A percentile compares a stretch with the other conserved stretches of the same genome.
Conservation (phyloP, 92 coral and sea anemone species). For the Scolanthus callimorphus region DNA sequence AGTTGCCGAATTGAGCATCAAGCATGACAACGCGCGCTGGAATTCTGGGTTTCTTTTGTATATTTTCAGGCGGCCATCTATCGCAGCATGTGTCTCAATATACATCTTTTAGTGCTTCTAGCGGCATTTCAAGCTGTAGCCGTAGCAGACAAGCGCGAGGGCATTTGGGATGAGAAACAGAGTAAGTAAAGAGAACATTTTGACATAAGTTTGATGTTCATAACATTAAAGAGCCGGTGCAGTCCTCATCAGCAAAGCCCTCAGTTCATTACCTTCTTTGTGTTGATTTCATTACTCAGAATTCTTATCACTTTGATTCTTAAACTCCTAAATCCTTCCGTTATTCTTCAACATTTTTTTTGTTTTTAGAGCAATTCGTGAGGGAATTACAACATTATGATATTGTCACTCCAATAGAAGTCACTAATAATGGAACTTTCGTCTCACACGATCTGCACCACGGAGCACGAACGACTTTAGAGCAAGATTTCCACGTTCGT, state of each 20-base stretch:
- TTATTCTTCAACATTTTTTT: not conserved
- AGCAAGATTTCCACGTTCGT: constrained; percentile 48
- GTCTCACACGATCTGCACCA: constrained; percentile 64
- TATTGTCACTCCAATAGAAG: constrained; percentile 52
- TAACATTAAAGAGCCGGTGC: no score
- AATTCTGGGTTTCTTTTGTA: not conserved
- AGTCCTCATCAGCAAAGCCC: no score
- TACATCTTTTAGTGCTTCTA: not conserved
- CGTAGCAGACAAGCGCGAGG: not conserved
- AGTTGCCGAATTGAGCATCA: no score
- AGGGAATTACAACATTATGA: constrained; percentile 19
- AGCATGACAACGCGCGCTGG: no score
- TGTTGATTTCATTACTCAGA: no score
- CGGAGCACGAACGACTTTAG: not conserved
- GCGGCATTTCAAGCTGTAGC: not conserved
- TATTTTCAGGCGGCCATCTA: not conserved
- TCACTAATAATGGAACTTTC: constrained; percentile 65
- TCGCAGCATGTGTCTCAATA: constrained; percentile 26
- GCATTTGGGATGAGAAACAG: not conserved
- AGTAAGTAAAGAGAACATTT: not conserved
- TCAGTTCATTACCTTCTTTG: no score
- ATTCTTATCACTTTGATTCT: no score
- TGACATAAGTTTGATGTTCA: not conserved
- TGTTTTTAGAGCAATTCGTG: constrained; percentile 21
- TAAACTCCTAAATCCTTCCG: not conserved